Conservation (phyloP, 2,113 vertebrate genomes). For the Labeo catla region DNA sequence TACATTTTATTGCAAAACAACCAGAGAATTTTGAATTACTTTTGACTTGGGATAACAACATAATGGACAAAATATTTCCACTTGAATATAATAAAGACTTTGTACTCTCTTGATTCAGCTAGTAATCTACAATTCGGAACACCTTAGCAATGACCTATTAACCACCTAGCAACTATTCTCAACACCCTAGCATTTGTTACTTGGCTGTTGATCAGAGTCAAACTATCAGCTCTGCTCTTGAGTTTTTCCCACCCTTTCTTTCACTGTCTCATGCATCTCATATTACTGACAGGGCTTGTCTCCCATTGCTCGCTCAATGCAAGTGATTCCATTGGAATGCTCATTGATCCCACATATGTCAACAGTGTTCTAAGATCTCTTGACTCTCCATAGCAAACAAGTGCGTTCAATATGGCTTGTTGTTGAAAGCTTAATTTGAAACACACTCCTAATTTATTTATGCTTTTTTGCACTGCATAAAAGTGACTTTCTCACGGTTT, state of each 20-base stretch:
- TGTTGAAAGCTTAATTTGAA: conserved; percentile 65
- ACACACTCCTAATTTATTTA: conserved; percentile 54
- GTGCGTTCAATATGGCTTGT: conserved; percentile 63
- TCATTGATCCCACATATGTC: conserved; percentile 65
- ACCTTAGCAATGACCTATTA: neutral
- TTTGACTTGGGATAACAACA: neutral
- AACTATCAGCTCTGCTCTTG: neutral
- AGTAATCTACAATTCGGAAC: neutral
- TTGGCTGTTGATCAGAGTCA: neutral
- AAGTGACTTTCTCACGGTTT: conserved; percentile 57
- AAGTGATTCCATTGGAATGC: conserved; percentile 39
- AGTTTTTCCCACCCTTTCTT: conserved; percentile 6
- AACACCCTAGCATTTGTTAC: neutral
- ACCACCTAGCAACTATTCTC: neutral
- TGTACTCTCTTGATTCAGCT: neutral
- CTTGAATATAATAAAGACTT: neutral
- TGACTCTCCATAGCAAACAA: conserved; percentile 60
- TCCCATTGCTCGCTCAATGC: conserved; percentile 24
- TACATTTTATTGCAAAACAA: neutral
- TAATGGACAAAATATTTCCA: neutral
- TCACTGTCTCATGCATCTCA: conserved; percentile 1
- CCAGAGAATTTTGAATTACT: too few relatives aligned
- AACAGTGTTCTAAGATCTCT: conserved; percentile 58
- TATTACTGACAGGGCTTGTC: neutral
- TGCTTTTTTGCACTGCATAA: conserved; percentile 32